Evolutionary conservation across 1,140 invertebrate species (phyloP), one percentile per base, ranked within the genome.

Genomic region (Pectinophora gossypiella): DNA sequence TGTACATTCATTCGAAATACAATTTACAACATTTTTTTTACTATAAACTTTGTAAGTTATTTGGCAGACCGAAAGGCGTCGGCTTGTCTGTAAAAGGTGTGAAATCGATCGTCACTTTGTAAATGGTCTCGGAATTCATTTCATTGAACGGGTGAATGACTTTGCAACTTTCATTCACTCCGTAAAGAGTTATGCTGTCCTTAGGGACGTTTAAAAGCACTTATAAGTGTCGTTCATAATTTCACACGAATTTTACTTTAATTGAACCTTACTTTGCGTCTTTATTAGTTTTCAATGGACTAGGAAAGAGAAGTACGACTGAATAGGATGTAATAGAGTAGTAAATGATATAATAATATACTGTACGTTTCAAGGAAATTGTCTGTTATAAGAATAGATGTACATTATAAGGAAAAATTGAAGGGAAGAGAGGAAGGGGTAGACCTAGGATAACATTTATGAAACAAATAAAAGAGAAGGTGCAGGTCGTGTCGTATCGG

Each of bases 211-310:
- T 15, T 15, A 18, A 40, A 40, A 16, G 2, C 16, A n/a, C n/a
- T n/a, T n/a, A n/a, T 15, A 15, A 40, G 16, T 18, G 16, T 58
- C 73, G 78, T 81, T 84, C 66, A 81, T 61, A 71, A 79, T 76
- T 84, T 73, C 56, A 72, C 64, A 69, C 65, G 32, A 18, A 59
- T 61, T 68, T 75, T 67, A 63, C 61, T 61, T 59, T 56, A 67
- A 58, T 74, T 72, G 55, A 62, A 72, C 22, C 22, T 23, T 23
- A 10, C 9, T 32, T 12, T 32, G 27, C 59, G 46, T 54, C n/a
- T n/a, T n/a, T n/a, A n/a, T n/a, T n/a, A n/a, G n/a, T n/a, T n/a
- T n/a, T n/a, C n/a, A n/a, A n/a, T n/a, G n/a, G n/a, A n/a, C n/a
- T n/a, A n/a, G n/a, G n/a, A n/a, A n/a, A n/a, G n/a, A n/a, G n/a